Base-by-base conservation (phyloP, 2,797 vertebrate genomes). In the Sebastes miniatus region DNA sequence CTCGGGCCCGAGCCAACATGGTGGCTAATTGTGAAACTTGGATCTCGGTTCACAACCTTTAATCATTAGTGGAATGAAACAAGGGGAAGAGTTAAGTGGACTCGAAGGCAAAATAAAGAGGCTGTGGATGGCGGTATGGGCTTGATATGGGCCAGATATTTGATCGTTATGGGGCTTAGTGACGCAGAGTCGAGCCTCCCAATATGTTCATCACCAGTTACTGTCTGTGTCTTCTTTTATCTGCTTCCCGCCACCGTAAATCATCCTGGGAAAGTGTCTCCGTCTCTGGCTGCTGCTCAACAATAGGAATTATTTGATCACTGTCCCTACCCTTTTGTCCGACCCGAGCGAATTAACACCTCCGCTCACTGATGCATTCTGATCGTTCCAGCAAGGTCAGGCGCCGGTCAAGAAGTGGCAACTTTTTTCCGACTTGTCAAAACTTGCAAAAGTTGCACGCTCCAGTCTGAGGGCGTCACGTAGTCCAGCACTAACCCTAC, bases 201-300 rank as follows among this genome's bases (percentile, higher is more conserved):
- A 32, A 54, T 76, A 24, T 20, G 31, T 77, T 88, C 76, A 64
- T 83, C 73, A 32, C 22, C 36, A 9, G 13, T 69, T 77, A 68
- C 63, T 68, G 62, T 32, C 39, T 16, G 34, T 43, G 29, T 85
- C 58, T 27, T 79, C 81, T 90, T 93, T 91, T 86, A 89, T 88
- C 86, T 77, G 20, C 80, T 80, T 88, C 70, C 80, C 67, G 68
- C 77, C 59, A 65, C 66, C 52, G 62, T 83, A 92, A 91, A 93
- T 91, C 76, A 84, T 91, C 92, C 93, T 95, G 94, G 93, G 92
- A 94, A 93, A 93, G 83, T 74, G 63, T 73, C 85, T n/a, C 43
- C 16, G 63, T 80, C 71, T 86, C 91, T 94, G 95, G 92, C 93
- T 62, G 79, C 88, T 20, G 80, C 90, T 95, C 91, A 92, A 89